phyloP scores from a whole-genome alignment of 2,797 vertebrate genomes.

The Coregonus sp. region DNA sequence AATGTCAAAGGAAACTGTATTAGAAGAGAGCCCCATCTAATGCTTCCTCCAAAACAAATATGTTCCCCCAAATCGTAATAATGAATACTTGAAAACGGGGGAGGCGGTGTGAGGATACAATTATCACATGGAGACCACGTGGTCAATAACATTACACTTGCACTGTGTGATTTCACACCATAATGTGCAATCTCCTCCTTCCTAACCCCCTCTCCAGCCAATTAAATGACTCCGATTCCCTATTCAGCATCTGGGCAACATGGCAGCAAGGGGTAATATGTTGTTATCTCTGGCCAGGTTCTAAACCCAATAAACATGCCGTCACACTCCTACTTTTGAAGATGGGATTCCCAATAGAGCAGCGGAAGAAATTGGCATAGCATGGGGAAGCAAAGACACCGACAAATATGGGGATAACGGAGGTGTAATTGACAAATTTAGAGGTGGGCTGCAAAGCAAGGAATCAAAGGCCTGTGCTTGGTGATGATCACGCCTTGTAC shows the following conservation, averaged over 20 bases:
- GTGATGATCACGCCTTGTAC: conserved; percentile 34
- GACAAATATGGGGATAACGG: conserved; percentile 58
- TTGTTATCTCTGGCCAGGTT: conserved; percentile 60
- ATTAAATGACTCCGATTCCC: conserved; percentile 45
- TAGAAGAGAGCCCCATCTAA: no score
- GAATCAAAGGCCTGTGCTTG: conserved; percentile 47
- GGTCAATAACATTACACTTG: conserved; percentile 29
- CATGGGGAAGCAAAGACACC: conserved; percentile 37
- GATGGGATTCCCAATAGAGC: conserved; percentile 55
- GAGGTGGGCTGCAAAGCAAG: conserved; percentile 45
- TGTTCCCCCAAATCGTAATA: no score
- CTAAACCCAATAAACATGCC: conserved; percentile 63
- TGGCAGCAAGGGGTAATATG: conserved; percentile 51
- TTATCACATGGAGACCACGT: conserved; percentile 36
- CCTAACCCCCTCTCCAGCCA: conserved; percentile 23
- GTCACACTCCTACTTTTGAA: conserved; percentile 56
- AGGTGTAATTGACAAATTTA: conserved; percentile 65
- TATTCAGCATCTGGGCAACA: conserved; percentile 42
- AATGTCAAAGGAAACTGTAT: conserved; percentile 10
- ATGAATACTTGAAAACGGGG: no score
- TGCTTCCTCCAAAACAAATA: no score
- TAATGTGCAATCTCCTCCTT: conserved; percentile 21
- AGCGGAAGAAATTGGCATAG: conserved; percentile 58
- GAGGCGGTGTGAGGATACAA: conserved; percentile 32
- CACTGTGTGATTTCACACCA: conserved; percentile 34